A percentile compares a stretch with the other conserved stretches of the same genome.
Conservation (phyloP, 2,797 vertebrate genomes). For the Limosa lapponica region DNA sequence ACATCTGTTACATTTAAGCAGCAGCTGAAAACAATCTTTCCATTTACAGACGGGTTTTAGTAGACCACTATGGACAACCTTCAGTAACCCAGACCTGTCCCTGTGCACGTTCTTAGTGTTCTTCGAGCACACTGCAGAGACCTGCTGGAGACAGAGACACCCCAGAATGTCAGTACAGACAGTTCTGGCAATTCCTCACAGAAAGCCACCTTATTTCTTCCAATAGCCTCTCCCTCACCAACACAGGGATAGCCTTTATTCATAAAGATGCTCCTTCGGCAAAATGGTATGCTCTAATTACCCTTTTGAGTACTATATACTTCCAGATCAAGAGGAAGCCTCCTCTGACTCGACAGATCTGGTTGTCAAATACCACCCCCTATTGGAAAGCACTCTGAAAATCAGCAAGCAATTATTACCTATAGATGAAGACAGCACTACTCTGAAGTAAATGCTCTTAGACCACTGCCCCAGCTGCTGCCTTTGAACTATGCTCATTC, state of each 20-base stretch:
- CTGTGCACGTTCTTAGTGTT: not conserved
- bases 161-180: accelerated
- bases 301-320: not conserved
- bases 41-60: not conserved
- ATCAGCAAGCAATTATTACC: not conserved
- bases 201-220: not conserved
- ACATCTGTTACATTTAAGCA: not conserved
- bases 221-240: not conserved
- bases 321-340: not conserved
- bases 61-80: not conserved
- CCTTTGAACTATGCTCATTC: not conserved
- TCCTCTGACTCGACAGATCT: not conserved
- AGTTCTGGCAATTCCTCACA: not conserved
- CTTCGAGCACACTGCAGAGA: not conserved
- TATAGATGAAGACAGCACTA: not conserved
- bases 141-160: not conserved
- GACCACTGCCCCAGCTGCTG: not conserved
- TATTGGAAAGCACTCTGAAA: not conserved
- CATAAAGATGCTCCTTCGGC: not conserved
- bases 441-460: not conserved
- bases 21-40: not conserved
- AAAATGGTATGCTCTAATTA: not conserved
- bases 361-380: not conserved
- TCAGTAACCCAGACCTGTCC: not conserved
- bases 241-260: not conserved